phyloP scores from a whole-genome alignment of 2,797 vertebrate species.

The Holocentrus rufus region DNA sequence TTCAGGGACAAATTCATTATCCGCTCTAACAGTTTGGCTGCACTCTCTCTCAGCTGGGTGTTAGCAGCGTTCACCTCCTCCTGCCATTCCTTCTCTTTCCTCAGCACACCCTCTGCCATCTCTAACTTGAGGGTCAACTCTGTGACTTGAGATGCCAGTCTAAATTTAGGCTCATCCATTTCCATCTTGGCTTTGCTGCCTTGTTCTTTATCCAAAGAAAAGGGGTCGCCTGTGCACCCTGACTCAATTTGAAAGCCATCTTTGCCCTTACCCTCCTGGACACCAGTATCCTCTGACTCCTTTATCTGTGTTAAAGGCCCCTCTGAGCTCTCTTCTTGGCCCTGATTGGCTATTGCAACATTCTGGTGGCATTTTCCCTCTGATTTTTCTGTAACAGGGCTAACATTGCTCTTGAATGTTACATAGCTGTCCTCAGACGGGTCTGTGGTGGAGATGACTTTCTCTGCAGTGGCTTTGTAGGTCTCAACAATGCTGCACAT shows the following conservation, averaged over 20 bases:
- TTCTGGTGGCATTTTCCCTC: neutral
- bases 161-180: conserved; percentile 65
- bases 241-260: conserved; percentile 37
- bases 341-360: neutral
- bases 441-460: neutral
- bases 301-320: neutral
- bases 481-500: conserved; percentile 71
- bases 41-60: conserved; percentile 65
- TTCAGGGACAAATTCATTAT: conserved; percentile 60
- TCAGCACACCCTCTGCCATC: conserved; percentile 63
- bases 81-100: conserved; percentile 65
- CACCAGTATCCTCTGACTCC: neutral
- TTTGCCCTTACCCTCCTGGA: conserved; percentile 17
- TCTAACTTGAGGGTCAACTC: conserved; percentile 72
- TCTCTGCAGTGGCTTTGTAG: conserved; percentile 56
- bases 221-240: conserved; percentile 33
- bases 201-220: conserved; percentile 31
- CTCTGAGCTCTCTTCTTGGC: neutral
- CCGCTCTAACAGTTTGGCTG: conserved; percentile 59
- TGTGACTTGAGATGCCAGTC: conserved; percentile 66
- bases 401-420: neutral
- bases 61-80: conserved; percentile 57
- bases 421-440: neutral
- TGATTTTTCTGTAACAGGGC: neutral
- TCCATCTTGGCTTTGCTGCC: conserved; percentile 45